Evolutionary conservation across 2,113 vertebrate genomes (phyloP).

Genomic region (Mus spicilegus): DNA sequence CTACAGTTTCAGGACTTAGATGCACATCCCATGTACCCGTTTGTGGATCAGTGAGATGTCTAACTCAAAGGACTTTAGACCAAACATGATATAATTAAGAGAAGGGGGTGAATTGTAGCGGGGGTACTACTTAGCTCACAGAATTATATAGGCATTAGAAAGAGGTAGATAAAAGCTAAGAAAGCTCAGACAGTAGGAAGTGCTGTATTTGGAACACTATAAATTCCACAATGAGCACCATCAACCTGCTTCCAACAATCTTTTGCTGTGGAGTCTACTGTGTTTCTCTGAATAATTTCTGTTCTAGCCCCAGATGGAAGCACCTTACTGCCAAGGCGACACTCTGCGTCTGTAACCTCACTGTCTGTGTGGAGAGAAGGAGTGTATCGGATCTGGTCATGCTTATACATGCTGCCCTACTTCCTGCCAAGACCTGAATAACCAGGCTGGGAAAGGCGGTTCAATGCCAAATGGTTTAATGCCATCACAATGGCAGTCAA

Average conservation of each 20-base stretch:
- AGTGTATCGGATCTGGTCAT: background rate
- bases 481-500: background rate
- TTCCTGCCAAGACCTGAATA: slow-evolving; percentile 7
- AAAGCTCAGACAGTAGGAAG: background rate
- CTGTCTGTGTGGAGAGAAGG: background rate
- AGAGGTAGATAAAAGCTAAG: background rate
- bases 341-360: background rate
- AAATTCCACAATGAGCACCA: fast-evolving
- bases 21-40: background rate
- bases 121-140: background rate
- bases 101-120: background rate
- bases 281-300: slow-evolving; percentile 3
- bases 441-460: background rate
- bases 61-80: slow-evolving; percentile 3
- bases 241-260: background rate
- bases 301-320: background rate
- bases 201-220: background rate
- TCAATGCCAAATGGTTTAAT: background rate
- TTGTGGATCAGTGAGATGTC: background rate
- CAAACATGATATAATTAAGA: background rate
- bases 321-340: background rate
- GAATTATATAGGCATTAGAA: background rate
- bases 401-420: background rate
- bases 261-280: background rate
- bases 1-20: background rate